These are phyloP conservation scores for Heterodera schachtii DNA, from an alignment of 1,140 invertebrate species.

Conservation along the genomic window DNA sequence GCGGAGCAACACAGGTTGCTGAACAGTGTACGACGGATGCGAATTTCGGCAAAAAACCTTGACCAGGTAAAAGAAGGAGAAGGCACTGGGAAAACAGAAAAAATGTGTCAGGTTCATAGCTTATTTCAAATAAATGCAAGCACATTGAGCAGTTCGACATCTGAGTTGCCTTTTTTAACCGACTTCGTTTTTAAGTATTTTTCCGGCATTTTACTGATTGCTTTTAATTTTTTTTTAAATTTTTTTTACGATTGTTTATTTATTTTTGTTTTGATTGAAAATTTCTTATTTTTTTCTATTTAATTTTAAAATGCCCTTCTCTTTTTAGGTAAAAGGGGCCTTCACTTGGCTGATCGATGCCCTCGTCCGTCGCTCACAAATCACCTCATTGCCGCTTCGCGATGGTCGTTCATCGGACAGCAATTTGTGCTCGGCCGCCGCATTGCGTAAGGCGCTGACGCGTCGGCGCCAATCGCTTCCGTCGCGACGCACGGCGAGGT, in stretches of 20 bases:
- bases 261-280: too few relatives aligned
- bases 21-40: constrained; percentile 19
- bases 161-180: too few relatives aligned
- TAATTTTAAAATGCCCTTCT: constrained; percentile 30
- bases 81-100: too few relatives aligned
- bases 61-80: constrained; percentile 35
- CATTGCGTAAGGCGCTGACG: constrained; percentile 24
- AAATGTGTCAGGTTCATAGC: too few relatives aligned
- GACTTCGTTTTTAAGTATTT: too few relatives aligned
- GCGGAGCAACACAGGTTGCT: constrained; percentile 15
- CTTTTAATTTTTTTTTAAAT: too few relatives aligned
- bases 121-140: too few relatives aligned
- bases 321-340: constrained; percentile 42
- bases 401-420: constrained; percentile 1
- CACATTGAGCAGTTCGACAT: too few relatives aligned
- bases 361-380: constrained; percentile 24
- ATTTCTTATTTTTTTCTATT: constrained; percentile 23
- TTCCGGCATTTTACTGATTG: too few relatives aligned
- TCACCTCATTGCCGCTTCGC: constrained; percentile 15
- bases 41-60: constrained; percentile 49
- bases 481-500: constrained; percentile 44
- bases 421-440: not conserved
- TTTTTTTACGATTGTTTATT: not conserved
- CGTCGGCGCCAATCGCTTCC: constrained; percentile 52
- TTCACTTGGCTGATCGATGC: constrained; percentile 47